These are phyloP conservation scores for Pseudomugil tenellus DNA, from an alignment of 2,797 vertebrate genomes.

Conservation along the genomic window DNA sequence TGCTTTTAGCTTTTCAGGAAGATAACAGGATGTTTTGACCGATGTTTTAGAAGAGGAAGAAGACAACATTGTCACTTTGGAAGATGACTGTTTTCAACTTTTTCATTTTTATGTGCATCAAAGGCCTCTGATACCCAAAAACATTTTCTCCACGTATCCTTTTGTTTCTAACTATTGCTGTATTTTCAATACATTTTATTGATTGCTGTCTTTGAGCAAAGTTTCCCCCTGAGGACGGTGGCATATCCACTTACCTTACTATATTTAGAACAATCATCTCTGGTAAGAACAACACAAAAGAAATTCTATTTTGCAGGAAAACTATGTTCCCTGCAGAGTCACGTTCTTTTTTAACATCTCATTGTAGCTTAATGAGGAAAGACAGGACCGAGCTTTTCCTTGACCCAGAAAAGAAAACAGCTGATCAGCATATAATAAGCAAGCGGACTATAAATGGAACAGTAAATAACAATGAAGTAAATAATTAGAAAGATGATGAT, in stretches of 20 bases:
- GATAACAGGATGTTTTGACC: background rate
- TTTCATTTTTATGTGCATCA: constrained; percentile 6
- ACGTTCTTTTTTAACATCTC: constrained; percentile 24
- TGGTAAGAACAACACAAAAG: constrained; percentile 13
- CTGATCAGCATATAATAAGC: constrained; percentile 56
- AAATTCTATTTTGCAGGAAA: constrained; percentile 26
- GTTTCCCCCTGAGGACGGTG: background rate
- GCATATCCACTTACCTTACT: background rate
- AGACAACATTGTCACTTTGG: background rate
- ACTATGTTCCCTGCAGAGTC: constrained; percentile 19
- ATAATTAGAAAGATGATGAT: constrained; percentile 71
- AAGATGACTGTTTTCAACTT: background rate
- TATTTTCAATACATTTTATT: background rate
- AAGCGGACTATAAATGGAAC: constrained; percentile 54
- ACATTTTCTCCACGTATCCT: background rate
- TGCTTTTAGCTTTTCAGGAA: background rate
- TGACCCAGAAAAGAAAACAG: constrained; percentile 72
- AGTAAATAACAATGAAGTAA: constrained; percentile 62
- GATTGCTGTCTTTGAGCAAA: background rate
- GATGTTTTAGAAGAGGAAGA: constrained; percentile 14
- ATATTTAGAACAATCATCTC: background rate
- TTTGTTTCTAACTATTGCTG: constrained; percentile 12
- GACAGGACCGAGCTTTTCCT: constrained; percentile 66
- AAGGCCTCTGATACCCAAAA: background rate
- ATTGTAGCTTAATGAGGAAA: constrained; percentile 60